Percentiles rank a stretch among this genome's conserved stretches.
Evolutionary conservation across 2,113 vertebrate genomes (phyloP).

Genomic region (Melanerpes aurifrons): DNA sequence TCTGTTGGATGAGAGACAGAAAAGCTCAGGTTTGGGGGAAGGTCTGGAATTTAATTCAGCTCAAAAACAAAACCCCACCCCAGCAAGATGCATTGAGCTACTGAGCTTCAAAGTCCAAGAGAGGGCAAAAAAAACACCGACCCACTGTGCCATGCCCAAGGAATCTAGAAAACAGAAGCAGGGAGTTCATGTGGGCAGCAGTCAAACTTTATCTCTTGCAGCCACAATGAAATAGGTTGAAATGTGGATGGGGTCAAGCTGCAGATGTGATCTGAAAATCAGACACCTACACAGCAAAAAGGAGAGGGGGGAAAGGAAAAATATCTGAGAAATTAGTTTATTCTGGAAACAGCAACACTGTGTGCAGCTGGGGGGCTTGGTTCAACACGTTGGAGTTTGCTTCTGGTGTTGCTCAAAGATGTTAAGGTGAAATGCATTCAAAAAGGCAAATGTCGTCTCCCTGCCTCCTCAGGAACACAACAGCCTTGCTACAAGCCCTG

Average conservation of each 20-base stretch:
- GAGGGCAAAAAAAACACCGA: neutral
- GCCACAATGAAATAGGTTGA: neutral
- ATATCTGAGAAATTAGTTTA: neutral
- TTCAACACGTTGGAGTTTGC: neutral
- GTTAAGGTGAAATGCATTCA: neutral
- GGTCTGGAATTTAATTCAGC: neutral
- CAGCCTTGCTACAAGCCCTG: neutral
- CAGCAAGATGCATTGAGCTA: neutral
- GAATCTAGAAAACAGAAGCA: constrained; percentile 31
- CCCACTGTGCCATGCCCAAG: neutral
- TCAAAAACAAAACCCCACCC: neutral
- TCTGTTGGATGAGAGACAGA: neutral
- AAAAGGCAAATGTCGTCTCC: neutral
- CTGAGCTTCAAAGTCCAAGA: neutral
- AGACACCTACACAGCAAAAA: neutral
- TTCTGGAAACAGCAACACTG: neutral
- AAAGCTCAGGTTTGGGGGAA: neutral
- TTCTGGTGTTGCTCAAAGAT: neutral
- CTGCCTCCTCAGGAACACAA: neutral
- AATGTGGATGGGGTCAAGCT: neutral
- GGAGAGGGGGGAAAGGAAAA: neutral
- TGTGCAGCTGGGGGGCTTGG: neutral
- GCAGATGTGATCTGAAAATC: neutral
- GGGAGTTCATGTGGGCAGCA: neutral
- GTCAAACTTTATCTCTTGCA: neutral